Evolutionary conservation across 2,888 invertebrate genomes (phyloP).

Genomic region (Caenorhabditis angaria): DNA sequence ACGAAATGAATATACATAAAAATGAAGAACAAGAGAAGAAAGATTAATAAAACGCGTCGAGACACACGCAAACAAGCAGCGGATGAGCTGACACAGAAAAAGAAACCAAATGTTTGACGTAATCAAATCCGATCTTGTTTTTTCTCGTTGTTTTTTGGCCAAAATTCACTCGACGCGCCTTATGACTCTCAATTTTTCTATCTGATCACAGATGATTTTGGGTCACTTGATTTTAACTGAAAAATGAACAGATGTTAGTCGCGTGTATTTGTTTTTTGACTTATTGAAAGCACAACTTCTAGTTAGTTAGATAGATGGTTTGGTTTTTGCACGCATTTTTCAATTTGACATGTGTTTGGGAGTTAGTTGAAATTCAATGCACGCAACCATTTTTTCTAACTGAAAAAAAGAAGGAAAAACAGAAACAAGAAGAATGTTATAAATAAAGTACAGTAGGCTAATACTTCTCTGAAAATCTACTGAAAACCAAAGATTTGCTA

Average conservation of each 20-base stretch:
- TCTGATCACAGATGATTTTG: background rate
- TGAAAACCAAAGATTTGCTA: background rate
- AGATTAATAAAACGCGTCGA: background rate
- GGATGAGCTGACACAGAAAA: constrained; percentile 1
- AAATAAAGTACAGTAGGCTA: too few relatives aligned
- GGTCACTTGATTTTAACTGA: background rate
- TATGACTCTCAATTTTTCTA: background rate
- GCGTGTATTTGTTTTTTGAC: background rate
- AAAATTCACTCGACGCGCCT: too few relatives aligned
- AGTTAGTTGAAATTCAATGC: background rate
- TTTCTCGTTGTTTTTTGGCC: background rate
- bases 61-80: background rate
- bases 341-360: background rate
- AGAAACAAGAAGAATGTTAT: too few relatives aligned
- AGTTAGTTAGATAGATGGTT: background rate
- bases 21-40: background rate
- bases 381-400: background rate
- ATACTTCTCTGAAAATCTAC: background rate
- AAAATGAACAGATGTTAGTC: background rate
- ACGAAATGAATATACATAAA: background rate
- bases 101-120: constrained; percentile 1
- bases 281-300: background rate
- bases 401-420: background rate
- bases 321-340: background rate
- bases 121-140: background rate